A percentile compares a stretch with the other conserved stretches of the same genome.
Conservation (phyloP, 2,888 invertebrate genomes). For the Tholera decimalis region DNA sequence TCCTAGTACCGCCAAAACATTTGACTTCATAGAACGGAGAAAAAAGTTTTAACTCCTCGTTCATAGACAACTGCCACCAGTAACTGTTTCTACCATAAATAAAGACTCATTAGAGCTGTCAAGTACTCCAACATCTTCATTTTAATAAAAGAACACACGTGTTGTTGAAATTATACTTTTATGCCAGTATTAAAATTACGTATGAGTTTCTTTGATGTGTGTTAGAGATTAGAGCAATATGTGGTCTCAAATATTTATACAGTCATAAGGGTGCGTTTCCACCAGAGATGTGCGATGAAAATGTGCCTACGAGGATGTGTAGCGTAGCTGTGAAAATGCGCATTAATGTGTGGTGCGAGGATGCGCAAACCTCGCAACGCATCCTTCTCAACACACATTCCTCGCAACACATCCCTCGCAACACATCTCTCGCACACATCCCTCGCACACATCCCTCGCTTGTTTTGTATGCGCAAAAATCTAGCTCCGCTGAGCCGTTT, state of each 20-base stretch:
- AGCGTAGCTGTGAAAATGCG: no score
- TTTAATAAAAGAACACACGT: constrained; percentile 13
- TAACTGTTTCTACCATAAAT: constrained; percentile 37
- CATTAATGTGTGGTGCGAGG: no score
- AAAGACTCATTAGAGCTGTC: constrained; percentile 32
- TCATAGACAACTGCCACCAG: constrained; percentile 32
- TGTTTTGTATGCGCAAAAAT: no score
- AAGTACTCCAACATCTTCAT: constrained; percentile 31
- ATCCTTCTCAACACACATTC: no score
- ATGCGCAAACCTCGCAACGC: no score
- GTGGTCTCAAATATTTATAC: constrained; percentile 24
- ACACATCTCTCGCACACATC: no score
- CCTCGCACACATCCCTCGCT: no score
- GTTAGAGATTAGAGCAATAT: constrained; percentile 8
- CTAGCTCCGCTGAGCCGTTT: no score
- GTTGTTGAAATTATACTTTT: constrained; percentile 10
- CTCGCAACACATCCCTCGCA: no score
- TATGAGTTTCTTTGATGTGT: constrained; percentile 40
- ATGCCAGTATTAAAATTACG: constrained; percentile 7
- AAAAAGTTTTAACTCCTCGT: constrained; percentile 32
- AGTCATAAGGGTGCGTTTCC: no score
- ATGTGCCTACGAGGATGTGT: no score
- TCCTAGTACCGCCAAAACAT: not conserved
- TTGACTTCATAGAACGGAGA: constrained; percentile 3
- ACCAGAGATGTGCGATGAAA: no score